Conservation (phyloP, 2,113 vertebrate genomes). For the Cochlearius cochlearius region DNA sequence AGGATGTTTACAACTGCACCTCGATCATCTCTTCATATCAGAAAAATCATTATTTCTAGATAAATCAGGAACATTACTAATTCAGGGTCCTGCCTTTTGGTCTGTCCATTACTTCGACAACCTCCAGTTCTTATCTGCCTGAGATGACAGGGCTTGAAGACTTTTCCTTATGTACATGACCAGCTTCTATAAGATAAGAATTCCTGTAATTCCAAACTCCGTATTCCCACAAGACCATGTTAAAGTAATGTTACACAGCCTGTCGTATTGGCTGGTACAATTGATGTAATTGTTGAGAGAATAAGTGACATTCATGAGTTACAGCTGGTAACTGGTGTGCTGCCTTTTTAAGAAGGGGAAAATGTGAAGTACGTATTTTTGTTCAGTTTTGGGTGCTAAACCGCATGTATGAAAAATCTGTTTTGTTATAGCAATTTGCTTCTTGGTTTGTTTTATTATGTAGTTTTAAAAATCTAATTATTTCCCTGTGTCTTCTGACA, state of each 20-base stretch:
- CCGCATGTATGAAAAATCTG: neutral
- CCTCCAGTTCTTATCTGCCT: neutral
- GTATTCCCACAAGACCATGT: neutral
- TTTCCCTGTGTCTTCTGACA: neutral
- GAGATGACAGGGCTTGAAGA: neutral
- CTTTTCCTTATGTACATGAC: neutral
- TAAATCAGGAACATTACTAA: neutral
- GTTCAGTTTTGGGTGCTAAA: neutral
- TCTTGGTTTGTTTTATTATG: neutral
- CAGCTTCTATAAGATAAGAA: neutral
- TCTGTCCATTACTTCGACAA: neutral
- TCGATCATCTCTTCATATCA: neutral
- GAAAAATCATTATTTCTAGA: neutral
- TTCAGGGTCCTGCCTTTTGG: neutral
- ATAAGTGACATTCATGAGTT: neutral
- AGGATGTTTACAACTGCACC: neutral
- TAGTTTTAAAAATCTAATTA: neutral
- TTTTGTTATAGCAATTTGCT: neutral
- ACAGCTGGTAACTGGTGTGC: neutral
- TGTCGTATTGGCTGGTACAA: rapidly evolving
- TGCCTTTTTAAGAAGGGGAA: neutral
- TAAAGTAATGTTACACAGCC: neutral
- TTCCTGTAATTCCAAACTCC: neutral
- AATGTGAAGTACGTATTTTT: neutral
- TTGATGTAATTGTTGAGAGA: neutral